phyloP scores from a whole-genome alignment of 1,140 invertebrate genomes.

The Drosophila sp. region DNA sequence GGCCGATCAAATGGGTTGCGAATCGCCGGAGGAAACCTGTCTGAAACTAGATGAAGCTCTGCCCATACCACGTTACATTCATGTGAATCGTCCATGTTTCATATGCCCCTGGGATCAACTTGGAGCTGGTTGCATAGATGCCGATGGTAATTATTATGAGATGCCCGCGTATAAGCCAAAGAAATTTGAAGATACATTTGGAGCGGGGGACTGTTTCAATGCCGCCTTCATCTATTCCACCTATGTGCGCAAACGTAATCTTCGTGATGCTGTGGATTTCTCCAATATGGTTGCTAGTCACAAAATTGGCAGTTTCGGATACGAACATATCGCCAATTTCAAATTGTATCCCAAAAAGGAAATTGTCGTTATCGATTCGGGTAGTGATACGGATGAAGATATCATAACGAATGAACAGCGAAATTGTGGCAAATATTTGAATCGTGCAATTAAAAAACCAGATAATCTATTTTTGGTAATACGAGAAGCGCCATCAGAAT shows the following conservation, averaged over 20 bases:
- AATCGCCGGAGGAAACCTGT: constrained; percentile 24
- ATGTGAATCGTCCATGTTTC: constrained; percentile 71
- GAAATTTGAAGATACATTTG: constrained; percentile 87
- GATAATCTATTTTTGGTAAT: not conserved
- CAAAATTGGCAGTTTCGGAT: constrained; percentile 86
- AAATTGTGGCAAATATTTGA: constrained; percentile 20
- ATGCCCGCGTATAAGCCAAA: constrained; percentile 84
- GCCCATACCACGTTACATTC: constrained; percentile 21
- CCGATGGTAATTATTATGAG: constrained; percentile 82
- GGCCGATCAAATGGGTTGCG: constrained; percentile 30
- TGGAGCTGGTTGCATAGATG: constrained; percentile 85
- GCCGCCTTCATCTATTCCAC: constrained; percentile 85
- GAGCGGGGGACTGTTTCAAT: constrained; percentile 87
- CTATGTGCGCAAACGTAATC: constrained; percentile 28
- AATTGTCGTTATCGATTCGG: not conserved
- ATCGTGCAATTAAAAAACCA: not conserved
- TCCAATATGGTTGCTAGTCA: constrained; percentile 86
- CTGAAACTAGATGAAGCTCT: constrained; percentile 20
- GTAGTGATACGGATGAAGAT: constrained; percentile 7
- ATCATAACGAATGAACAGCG: not conserved
- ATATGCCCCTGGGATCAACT: constrained; percentile 88
- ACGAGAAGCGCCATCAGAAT: not conserved
- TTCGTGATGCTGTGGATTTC: constrained; percentile 83
- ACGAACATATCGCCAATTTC: constrained; percentile 40
- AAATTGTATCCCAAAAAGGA: not conserved